Evolutionary conservation across 2,888 invertebrate species (phyloP).

Genomic region (Drosophila demipolita): DNA sequence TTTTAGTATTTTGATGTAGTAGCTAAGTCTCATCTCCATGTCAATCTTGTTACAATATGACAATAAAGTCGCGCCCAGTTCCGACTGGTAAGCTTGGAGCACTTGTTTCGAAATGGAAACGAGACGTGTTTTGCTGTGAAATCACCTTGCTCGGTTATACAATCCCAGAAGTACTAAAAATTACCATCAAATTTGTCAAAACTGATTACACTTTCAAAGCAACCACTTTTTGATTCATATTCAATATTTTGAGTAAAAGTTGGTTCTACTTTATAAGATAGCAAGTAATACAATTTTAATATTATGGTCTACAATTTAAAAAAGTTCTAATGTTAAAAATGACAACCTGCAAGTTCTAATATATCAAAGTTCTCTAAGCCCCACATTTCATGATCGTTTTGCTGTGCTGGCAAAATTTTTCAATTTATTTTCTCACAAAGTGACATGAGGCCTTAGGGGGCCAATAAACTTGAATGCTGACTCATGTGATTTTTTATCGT

Average conservation of each 20-base stretch:
- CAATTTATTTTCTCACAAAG: slow-evolving; percentile 15
- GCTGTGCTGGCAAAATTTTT: slow-evolving; percentile 19
- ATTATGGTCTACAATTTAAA: not conserved
- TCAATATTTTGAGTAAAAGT: not conserved
- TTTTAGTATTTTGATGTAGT: slow-evolving; percentile 18
- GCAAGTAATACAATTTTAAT: not conserved
- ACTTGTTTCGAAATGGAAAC: slow-evolving; percentile 21
- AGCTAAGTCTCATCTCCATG: slow-evolving; percentile 15
- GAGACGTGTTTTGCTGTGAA: slow-evolving; percentile 20
- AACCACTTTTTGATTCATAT: not conserved
- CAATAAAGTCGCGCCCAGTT: slow-evolving; percentile 42
- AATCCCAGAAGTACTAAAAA: not conserved
- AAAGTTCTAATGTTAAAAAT: not conserved
- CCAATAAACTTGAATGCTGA: slow-evolving; percentile 51
- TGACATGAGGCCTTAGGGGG: slow-evolving; percentile 6
- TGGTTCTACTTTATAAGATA: not conserved
- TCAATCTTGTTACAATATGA: slow-evolving; percentile 27
- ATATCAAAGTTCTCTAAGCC: slow-evolving; percentile 1
- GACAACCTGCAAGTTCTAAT: slow-evolving; percentile 4
- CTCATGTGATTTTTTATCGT: slow-evolving; percentile 22
- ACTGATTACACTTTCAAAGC: not conserved
- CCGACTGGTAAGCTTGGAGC: slow-evolving; percentile 22
- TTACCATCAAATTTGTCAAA: not conserved
- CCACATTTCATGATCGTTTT: slow-evolving; percentile 7
- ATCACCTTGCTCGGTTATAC: slow-evolving; percentile 1